Conservation (phyloP, 1,140 invertebrate genomes). For the Copidosoma floridanum region DNA sequence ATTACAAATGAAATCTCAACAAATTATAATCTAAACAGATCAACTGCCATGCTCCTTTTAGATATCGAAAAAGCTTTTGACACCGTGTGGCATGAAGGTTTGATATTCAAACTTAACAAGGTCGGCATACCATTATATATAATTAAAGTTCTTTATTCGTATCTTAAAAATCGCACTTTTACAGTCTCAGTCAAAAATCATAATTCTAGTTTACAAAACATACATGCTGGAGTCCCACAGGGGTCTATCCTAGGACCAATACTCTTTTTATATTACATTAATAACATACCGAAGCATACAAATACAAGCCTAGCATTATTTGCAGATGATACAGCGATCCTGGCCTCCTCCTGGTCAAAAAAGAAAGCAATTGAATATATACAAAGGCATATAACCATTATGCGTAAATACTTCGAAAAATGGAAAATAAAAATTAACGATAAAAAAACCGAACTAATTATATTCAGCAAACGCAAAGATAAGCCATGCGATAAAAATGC, state of each 20-base stretch:
- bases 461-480: constrained; percentile 10
- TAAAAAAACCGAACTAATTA: constrained; percentile 2
- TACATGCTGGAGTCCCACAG: constrained; percentile 39
- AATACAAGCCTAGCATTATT: constrained; percentile 38
- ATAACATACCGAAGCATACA: constrained; percentile 35
- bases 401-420: constrained; percentile 16
- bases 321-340: constrained; percentile 40
- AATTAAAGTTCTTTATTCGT: constrained; percentile 40
- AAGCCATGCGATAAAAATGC: background rate
- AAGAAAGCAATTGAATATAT: background rate
- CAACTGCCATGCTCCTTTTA: no score
- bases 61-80: constrained; percentile 18
- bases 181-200: constrained; percentile 23
- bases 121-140: constrained; percentile 21
- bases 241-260: constrained; percentile 37
- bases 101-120: constrained; percentile 20
- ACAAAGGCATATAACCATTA: constrained; percentile 14
- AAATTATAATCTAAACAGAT: no score
- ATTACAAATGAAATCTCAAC: no score
- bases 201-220: constrained; percentile 17
- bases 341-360: constrained; percentile 31
- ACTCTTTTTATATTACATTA: constrained; percentile 36
- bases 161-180: constrained; percentile 30
- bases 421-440: constrained; percentile 34
- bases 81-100: constrained; percentile 21